Evolutionary conservation across 2,888 invertebrate species (phyloP).

Genomic region (Clostera curtula): DNA sequence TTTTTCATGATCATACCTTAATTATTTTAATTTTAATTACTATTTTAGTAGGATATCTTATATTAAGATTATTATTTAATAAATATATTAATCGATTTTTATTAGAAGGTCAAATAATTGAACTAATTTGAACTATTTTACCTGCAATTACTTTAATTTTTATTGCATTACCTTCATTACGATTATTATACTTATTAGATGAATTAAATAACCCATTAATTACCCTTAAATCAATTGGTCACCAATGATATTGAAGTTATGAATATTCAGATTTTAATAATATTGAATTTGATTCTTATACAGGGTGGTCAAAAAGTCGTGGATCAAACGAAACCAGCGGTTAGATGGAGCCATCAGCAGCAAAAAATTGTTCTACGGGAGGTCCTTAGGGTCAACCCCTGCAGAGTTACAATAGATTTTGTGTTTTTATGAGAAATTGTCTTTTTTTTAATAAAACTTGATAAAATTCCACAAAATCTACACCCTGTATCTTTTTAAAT

Average conservation of each 20-base stretch:
- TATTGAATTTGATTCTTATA: conserved; percentile 77
- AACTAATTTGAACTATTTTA: conserved; percentile 78
- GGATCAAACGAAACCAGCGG: too few relatives aligned
- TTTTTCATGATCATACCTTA: conserved; percentile 78
- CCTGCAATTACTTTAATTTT: conserved; percentile 77
- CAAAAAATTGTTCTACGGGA: too few relatives aligned
- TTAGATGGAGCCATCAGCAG: too few relatives aligned
- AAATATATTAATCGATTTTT: conserved; percentile 73
- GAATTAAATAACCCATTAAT: conserved; percentile 75
- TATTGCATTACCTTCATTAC: conserved; percentile 77
- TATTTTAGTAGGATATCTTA: conserved; percentile 73
- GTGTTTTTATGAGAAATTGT: too few relatives aligned
- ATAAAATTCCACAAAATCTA: too few relatives aligned
- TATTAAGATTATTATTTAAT: conserved; percentile 72
- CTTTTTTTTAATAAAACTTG: too few relatives aligned
- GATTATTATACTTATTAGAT: conserved; percentile 76
- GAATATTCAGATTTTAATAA: conserved; percentile 78
- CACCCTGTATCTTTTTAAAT: too few relatives aligned
- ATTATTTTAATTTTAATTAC: conserved; percentile 78
- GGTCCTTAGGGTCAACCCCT: too few relatives aligned
- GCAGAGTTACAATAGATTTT: too few relatives aligned
- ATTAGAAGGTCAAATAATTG: conserved; percentile 76
- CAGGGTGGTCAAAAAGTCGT: too few relatives aligned
- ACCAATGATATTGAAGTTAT: conserved; percentile 81
- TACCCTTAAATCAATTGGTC: conserved; percentile 78